Evolutionary conservation across 2,113 vertebrate genomes (phyloP).

Genomic region (Plestiodon gilberti): DNA sequence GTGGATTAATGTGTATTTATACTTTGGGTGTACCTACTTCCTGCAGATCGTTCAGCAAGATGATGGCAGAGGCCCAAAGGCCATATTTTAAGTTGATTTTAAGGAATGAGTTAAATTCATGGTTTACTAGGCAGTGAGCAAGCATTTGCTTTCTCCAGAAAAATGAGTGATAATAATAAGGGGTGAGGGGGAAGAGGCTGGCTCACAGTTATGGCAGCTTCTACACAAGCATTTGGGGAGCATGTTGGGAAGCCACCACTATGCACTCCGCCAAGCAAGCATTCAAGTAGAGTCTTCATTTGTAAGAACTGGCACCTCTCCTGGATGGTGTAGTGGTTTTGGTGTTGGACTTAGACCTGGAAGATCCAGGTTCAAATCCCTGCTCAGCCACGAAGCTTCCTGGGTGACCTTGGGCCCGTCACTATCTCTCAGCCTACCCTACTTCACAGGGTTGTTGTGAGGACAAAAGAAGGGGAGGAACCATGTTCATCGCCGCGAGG

Average conservation of each 20-base stretch:
- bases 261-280: not conserved
- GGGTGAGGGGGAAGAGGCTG: no score
- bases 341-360: no score
- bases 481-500: no score
- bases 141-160: not conserved
- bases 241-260: not conserved
- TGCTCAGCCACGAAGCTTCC: no score
- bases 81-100: not conserved
- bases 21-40: not conserved
- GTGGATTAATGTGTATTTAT: not conserved
- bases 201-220: not conserved
- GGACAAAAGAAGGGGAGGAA: no score
- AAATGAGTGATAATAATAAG: not conserved
- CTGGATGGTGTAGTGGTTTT: no score
- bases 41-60: not conserved
- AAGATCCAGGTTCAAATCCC: no score
- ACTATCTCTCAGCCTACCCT: no score
- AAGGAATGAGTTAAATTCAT: not conserved
- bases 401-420: no score
- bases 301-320: not conserved
- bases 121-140: not conserved
- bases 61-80: not conserved
- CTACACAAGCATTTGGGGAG: not conserved
- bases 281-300: not conserved
- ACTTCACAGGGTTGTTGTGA: no score